Evolutionary conservation across 2,113 vertebrate species (phyloP).

Genomic region (Notarius lentiginosus): DNA sequence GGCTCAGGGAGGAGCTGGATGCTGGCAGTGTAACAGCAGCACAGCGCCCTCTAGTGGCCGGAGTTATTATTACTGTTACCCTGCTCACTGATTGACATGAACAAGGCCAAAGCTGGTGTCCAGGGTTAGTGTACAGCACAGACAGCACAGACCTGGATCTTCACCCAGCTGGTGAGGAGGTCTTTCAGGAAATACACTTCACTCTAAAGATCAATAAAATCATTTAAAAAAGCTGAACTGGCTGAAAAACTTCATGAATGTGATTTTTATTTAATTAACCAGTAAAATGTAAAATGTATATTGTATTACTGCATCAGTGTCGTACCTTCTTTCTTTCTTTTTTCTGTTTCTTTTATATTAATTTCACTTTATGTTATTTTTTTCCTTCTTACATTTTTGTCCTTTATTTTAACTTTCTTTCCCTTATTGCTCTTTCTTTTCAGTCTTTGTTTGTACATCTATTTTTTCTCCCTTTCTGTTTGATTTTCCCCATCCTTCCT

Average conservation of each 20-base stretch:
- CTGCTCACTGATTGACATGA: background rate
- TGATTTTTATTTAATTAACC: background rate
- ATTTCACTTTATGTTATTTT: background rate
- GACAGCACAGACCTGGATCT: background rate
- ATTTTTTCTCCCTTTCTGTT: background rate
- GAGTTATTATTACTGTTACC: constrained; percentile 1
- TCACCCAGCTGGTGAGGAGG: background rate
- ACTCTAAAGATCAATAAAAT: background rate
- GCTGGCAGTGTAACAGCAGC: background rate
- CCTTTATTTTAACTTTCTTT: background rate
- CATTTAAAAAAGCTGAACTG: background rate
- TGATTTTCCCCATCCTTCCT: background rate
- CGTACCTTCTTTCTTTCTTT: background rate
- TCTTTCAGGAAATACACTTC: background rate
- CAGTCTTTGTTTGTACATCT: too few species aligned
- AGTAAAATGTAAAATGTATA: background rate
- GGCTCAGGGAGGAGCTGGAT: background rate
- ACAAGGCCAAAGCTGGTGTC: background rate
- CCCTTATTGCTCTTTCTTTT: background rate
- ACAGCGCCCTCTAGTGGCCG: constrained; percentile 43
- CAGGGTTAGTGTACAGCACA: background rate
- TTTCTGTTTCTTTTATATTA: too few species aligned
- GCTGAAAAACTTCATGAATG: background rate
- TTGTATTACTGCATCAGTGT: background rate
- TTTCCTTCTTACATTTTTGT: background rate